phyloP scores from a whole-genome alignment of 2,797 vertebrate species.

The Amniataba percoides region DNA sequence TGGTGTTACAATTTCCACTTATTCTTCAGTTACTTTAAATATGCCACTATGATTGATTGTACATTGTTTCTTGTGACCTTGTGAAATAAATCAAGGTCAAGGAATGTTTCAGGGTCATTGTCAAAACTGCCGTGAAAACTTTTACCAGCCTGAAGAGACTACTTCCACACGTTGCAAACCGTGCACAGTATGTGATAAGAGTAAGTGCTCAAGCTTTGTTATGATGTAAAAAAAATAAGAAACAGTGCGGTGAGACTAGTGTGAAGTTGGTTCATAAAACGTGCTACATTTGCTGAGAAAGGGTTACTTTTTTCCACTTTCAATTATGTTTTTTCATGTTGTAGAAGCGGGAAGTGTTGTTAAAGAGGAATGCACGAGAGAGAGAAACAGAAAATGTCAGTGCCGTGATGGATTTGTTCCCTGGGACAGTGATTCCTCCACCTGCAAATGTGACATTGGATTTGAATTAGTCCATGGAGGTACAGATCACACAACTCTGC shows the following conservation, averaged over 20 bases:
- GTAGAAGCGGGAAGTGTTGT: neutral
- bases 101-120: no score
- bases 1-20: neutral
- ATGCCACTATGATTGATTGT: neutral
- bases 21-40: neutral
- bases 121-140: slow-evolving; percentile 24
- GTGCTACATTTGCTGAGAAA: neutral
- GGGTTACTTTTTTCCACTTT: neutral
- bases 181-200: neutral
- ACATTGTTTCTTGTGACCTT: slow-evolving; percentile 21
- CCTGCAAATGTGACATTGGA: slow-evolving; percentile 69
- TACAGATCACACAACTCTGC: slow-evolving; percentile 37
- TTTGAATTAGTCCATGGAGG: slow-evolving; percentile 35
- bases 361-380: rapidly evolving
- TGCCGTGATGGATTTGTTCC: slow-evolving; percentile 61
- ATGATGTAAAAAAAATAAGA: neutral
- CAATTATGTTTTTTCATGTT: neutral
- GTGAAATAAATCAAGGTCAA: slow-evolving; percentile 39
- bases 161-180: rapidly evolving
- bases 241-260: neutral
- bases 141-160: slow-evolving; percentile 23
- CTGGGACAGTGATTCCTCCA: rapidly evolving
- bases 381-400: slow-evolving; percentile 53
- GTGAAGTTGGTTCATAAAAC: neutral
- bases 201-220: slow-evolving; percentile 51